Percentiles rank a stretch among this genome's conserved stretches.
Evolutionary conservation across 1,140 invertebrate species (phyloP).

Genomic region (Babylonia areolata): DNA sequence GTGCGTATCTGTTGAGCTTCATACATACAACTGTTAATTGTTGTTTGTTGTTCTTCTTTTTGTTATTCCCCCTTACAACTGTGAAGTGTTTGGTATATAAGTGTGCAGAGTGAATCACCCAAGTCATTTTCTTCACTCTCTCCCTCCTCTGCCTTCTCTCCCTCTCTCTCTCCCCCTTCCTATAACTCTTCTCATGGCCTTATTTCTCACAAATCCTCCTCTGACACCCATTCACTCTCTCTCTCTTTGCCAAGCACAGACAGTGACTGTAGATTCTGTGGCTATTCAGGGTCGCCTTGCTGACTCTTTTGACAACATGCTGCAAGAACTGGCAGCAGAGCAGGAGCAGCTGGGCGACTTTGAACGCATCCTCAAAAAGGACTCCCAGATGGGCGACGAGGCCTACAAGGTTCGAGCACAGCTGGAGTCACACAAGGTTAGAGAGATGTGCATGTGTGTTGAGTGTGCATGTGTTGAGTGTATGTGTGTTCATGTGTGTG

Average conservation of each 20-base stretch:
- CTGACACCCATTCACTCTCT: too few relatives aligned
- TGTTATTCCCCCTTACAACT: too few relatives aligned
- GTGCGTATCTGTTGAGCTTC: too few relatives aligned
- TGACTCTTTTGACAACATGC: constrained; percentile 79
- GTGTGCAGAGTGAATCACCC: too few relatives aligned
- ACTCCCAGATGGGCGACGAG: constrained; percentile 92
- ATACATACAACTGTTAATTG: too few relatives aligned
- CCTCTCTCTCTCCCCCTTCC: neutral
- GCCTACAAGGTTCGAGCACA: constrained; percentile 92
- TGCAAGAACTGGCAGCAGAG: constrained; percentile 90
- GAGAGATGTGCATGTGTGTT: neutral
- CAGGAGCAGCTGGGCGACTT: constrained; percentile 91
- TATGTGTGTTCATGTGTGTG: neutral
- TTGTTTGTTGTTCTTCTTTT: too few relatives aligned
- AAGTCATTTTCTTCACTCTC: neutral
- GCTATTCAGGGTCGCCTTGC: constrained; percentile 59
- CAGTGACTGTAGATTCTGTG: neutral
- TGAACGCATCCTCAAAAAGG: constrained; percentile 90
- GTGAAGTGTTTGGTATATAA: too few relatives aligned
- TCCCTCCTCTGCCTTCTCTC: neutral
- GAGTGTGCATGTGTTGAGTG: neutral
- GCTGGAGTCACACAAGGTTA: constrained; percentile 81
- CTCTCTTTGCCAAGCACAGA: neutral
- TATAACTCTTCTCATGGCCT: too few relatives aligned
- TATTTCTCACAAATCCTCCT: neutral